These are phyloP conservation scores for Stictonetta naevosa DNA, from an alignment of 2,113 vertebrate species.

Conservation along the genomic window DNA sequence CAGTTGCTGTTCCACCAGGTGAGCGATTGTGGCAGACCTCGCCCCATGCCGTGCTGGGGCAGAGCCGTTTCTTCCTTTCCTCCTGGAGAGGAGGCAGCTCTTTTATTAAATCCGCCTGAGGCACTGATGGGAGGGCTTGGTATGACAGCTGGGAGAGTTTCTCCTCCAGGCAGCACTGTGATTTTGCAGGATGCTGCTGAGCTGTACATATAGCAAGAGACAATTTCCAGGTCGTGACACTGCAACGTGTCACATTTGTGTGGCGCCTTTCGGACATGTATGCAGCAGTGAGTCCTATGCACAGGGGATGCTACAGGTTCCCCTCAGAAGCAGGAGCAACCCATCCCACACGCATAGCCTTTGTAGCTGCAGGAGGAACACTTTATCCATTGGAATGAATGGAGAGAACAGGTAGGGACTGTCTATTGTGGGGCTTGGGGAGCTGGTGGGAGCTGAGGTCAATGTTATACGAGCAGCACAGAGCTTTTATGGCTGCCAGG, in stretches of 20 bases:
- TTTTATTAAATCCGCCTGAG: not conserved
- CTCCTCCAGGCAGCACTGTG: not conserved
- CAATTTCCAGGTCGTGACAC: not conserved
- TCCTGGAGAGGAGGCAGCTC: not conserved
- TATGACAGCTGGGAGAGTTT: accelerated
- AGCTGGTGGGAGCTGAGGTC: not conserved
- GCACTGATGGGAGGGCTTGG: not conserved
- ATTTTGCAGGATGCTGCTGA: not conserved
- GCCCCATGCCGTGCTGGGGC: not conserved
- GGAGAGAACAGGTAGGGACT: not conserved
- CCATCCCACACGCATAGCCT: not conserved
- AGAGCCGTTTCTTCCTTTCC: not conserved
- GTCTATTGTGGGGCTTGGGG: not conserved
- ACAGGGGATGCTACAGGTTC: not conserved
- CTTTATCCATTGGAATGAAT: not conserved
- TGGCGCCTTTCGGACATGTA: not conserved
- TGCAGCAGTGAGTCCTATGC: not conserved
- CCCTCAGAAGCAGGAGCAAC: not conserved
- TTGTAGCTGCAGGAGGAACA: not conserved
- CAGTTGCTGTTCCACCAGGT: not conserved
- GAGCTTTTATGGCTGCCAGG: not conserved
- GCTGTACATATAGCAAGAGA: accelerated
- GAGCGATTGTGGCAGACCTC: not conserved
- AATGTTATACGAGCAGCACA: not conserved
- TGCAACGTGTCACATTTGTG: not conserved